phyloP scores from a whole-genome alignment of 2,888 invertebrate genomes.

The Nemapogon koenigi region DNA sequence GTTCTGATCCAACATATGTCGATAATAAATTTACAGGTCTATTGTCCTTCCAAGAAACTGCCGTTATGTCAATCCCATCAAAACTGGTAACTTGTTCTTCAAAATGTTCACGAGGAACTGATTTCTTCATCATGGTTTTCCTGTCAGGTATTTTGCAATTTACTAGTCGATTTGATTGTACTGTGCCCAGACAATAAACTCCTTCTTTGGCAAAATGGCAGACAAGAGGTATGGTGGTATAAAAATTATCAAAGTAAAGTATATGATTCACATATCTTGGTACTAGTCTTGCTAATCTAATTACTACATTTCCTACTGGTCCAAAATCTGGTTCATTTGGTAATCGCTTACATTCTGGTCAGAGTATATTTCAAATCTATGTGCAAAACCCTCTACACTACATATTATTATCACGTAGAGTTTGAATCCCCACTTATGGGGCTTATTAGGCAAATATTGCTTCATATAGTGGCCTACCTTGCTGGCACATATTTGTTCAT shows the following conservation, averaged over 20 bases:
- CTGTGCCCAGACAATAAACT: slow-evolving; percentile 25
- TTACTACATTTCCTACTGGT: slow-evolving; percentile 22
- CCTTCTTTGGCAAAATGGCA: slow-evolving; percentile 23
- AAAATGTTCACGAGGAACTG: slow-evolving; percentile 24
- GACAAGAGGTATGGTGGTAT: slow-evolving; percentile 24
- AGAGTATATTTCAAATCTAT: slow-evolving; percentile 22
- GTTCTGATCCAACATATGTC: slow-evolving; percentile 1
- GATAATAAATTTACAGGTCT: slow-evolving; percentile 1
- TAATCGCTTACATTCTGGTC: slow-evolving; percentile 17
- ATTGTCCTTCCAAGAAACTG: slow-evolving; percentile 1
- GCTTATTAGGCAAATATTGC: slow-evolving; percentile 24
- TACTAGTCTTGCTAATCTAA: slow-evolving; percentile 22
- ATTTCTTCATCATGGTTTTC: slow-evolving; percentile 22
- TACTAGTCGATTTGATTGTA: slow-evolving; percentile 25
- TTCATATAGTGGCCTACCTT: slow-evolving; percentile 24
- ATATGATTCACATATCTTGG: slow-evolving; percentile 23
- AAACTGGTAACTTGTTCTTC: slow-evolving; percentile 18
- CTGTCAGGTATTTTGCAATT: slow-evolving; percentile 23
- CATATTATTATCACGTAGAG: slow-evolving; percentile 22
- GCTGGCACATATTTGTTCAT: slow-evolving; percentile 26
- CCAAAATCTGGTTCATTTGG: slow-evolving; percentile 24
- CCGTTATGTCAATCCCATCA: background rate
- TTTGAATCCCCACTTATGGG: slow-evolving; percentile 26
- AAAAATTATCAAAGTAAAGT: slow-evolving; percentile 23
- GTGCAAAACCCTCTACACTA: slow-evolving; percentile 19